Conservation (phyloP, 2,888 invertebrate genomes). For the Cryptus viduatorius region DNA sequence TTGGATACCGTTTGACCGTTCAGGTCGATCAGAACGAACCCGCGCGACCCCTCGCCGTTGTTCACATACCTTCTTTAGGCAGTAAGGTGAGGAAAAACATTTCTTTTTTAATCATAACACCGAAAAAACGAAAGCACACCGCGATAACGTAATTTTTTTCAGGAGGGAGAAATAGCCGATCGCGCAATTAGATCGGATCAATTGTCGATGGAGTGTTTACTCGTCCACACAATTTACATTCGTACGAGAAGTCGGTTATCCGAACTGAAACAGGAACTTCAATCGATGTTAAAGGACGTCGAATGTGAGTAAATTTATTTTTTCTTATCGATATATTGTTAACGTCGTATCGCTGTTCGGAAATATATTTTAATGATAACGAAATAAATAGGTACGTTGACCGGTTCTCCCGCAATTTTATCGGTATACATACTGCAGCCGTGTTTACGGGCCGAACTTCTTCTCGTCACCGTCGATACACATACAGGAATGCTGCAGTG, state of each 20-base stretch:
- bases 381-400: conserved; percentile 89
- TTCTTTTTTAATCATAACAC: too few species aligned
- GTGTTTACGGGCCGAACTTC: conserved; percentile 95
- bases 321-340: background rate
- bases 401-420: conserved; percentile 96
- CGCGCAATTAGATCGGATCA: conserved; percentile 94
- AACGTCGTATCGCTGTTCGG: background rate
- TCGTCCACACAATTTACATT: conserved; percentile 98
- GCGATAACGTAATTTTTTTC: conserved; percentile 49
- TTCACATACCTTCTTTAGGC: conserved; percentile 89
- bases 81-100: conserved; percentile 86
- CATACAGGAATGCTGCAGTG: conserved; percentile 97
- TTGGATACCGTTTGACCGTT: conserved; percentile 95
- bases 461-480: conserved; percentile 96
- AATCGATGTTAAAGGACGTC: conserved; percentile 89
- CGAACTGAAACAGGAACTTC: conserved; percentile 92
- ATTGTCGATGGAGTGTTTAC: conserved; percentile 96
- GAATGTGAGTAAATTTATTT: conserved; percentile 87
- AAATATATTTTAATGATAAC: conserved; percentile 33
- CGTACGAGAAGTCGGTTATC: conserved; percentile 93
- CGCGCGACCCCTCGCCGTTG: conserved; percentile 90
- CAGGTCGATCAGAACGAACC: conserved; percentile 94
- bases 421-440: conserved; percentile 96
- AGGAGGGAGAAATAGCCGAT: conserved; percentile 90
- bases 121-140: background rate